phyloP scores from a whole-genome alignment of 2,113 vertebrate genomes.

The Etheostoma cragini region DNA sequence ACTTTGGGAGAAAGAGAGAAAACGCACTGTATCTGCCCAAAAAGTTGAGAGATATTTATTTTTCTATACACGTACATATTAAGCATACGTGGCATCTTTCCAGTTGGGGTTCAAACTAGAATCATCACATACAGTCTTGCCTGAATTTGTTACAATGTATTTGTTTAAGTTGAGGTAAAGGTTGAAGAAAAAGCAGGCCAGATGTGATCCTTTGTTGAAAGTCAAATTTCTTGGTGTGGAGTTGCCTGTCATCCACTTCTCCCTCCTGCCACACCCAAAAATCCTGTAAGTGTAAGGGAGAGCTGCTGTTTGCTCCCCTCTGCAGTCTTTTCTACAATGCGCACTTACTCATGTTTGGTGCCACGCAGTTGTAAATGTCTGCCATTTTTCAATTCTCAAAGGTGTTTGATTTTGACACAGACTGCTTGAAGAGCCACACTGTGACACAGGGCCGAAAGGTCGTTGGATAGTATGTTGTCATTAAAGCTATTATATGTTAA shows the following conservation, averaged over 20 bases:
- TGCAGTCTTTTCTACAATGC: constrained; percentile 10
- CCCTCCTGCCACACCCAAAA: constrained; percentile 83
- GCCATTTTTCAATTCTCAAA: constrained; percentile 48
- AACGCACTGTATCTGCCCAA: constrained; percentile 38
- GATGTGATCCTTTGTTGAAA: constrained; percentile 42
- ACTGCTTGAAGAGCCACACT: constrained; percentile 9
- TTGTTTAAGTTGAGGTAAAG: constrained; percentile 12
- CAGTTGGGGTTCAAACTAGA: neutral
- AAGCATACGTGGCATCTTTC: neutral
- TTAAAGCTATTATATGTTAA: neutral
- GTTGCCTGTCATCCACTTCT: constrained; percentile 48
- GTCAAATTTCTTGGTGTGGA: constrained; percentile 48
- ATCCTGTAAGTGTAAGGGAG: constrained; percentile 26
- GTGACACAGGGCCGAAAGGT: neutral
- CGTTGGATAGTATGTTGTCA: neutral
- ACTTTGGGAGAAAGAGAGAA: constrained; percentile 65
- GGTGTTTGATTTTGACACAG: constrained; percentile 52
- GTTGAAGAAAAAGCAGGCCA: neutral
- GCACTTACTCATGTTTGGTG: constrained; percentile 12
- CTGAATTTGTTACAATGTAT: neutral
- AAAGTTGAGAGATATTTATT: constrained; percentile 16
- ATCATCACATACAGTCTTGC: neutral
- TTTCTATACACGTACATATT: neutral
- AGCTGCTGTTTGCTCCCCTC: constrained; percentile 32
- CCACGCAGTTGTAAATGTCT: constrained; percentile 43